Evolutionary conservation across 2,113 vertebrate species (phyloP), one percentile per base, ranked within the genome.

Genomic region (Callipepla californica): DNA sequence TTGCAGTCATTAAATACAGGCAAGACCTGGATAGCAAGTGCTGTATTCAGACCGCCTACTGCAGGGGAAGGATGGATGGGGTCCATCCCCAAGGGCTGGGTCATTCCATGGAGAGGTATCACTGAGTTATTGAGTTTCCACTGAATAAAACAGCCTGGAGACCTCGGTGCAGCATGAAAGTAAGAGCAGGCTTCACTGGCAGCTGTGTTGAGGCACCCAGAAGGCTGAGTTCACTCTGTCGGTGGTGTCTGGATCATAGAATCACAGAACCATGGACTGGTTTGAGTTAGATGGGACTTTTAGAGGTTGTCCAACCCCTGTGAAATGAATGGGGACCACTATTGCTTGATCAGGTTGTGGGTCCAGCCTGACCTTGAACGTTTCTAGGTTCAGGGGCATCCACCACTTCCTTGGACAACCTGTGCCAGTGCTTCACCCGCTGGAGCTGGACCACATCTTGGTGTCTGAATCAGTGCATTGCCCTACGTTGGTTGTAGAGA

Each of bases 101-200:
- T 61, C 50, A 11, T 11, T 78, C 38, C 65, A 28, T 13, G 5
- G 7, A 63, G 72, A 67, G 3, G 0, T 1, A 0, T 25, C 1
- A 0, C 70, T 14, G 67, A 57, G 48, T 40, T 25, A 45, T 22
- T 32, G n/a, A 7, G 36, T 42, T 72, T 72, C 51, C 1, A 5
- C 34, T 45, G 51, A 85, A 53, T n/a, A 74, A 74, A 82, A 44
- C 34, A 36, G 6, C 55, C 25, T 28, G 6, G 25, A 74, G 63
- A 70, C 47, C 72, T 82, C 30, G 80, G 53, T 57, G 38, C 6
- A 22, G 36, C 67, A 79, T 14, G 25, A 25, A 50, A 65, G 50
- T 28, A 57, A 14, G 12, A 78, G 32, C 30, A 45, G 50, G 32
- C 40, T 59, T 77, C 17, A 15, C 53, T 68, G 65, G 38, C 67